phyloP scores from a whole-genome alignment of 2,888 invertebrate genomes.

The Leucophora obtusa region DNA sequence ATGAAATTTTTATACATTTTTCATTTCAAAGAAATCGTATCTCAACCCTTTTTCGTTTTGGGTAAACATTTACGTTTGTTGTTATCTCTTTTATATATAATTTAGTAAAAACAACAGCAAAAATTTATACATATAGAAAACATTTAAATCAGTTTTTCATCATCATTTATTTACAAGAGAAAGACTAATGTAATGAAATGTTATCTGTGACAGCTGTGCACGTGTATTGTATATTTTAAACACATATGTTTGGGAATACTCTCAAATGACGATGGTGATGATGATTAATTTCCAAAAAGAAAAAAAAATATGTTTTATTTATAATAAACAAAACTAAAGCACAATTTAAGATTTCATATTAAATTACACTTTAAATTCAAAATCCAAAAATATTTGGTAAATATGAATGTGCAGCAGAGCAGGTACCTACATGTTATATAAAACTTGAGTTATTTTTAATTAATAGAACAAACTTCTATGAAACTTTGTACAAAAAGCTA shows the following conservation, averaged over 20 bases:
- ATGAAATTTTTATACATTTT: slow-evolving; percentile 23
- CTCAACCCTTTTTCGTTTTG: slow-evolving; percentile 27
- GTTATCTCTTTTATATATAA: background rate
- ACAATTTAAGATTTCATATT: slow-evolving; percentile 45
- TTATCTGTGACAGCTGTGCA: slow-evolving; percentile 57
- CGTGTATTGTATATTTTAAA: slow-evolving; percentile 25
- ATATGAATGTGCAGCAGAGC: no score
- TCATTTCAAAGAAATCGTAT: slow-evolving; percentile 2
- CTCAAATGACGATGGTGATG: slow-evolving; percentile 19
- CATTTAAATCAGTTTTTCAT: slow-evolving; percentile 48
- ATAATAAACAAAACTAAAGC: slow-evolving; percentile 16
- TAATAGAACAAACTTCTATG: no score
- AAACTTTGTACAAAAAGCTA: no score
- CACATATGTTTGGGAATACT: slow-evolving; percentile 31
- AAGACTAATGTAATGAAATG: slow-evolving; percentile 50
- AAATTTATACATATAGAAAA: background rate
- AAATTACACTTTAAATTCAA: slow-evolving; percentile 48
- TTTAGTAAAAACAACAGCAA: slow-evolving; percentile 3
- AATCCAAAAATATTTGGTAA: slow-evolving; percentile 1
- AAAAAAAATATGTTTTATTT: slow-evolving; percentile 47
- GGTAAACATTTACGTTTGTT: slow-evolving; percentile 20
- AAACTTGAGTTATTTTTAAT: no score
- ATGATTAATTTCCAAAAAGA: slow-evolving; percentile 37
- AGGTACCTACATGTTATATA: no score
- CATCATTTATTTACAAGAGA: slow-evolving; percentile 42